Conservation (phyloP, 2,888 invertebrate species). For the Pandemis cinnamomeana region DNA sequence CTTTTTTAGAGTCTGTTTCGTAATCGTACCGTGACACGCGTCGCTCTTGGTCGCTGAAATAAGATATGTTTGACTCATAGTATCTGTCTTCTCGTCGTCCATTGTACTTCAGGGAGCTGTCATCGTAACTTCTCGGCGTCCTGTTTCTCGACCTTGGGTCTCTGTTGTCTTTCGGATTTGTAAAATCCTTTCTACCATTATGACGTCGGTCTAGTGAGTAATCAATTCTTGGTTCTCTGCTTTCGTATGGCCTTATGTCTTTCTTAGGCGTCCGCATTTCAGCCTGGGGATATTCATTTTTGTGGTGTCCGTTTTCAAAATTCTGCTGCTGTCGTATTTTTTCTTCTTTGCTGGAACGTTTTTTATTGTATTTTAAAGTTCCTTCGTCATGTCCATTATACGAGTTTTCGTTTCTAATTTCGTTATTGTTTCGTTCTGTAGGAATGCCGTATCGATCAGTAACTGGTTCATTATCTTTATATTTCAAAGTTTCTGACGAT, state of each 20-base stretch:
- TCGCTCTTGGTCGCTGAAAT: slow-evolving; percentile 77
- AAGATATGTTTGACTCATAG: slow-evolving; percentile 78
- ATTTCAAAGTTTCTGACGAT: slow-evolving; percentile 80
- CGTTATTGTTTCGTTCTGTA: slow-evolving; percentile 72
- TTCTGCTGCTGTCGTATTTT: slow-evolving; percentile 65
- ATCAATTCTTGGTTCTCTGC: slow-evolving; percentile 75
- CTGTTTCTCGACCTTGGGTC: slow-evolving; percentile 66
- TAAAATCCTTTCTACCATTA: slow-evolving; percentile 65
- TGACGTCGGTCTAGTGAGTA: slow-evolving; percentile 78
- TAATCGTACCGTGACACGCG: slow-evolving; percentile 76
- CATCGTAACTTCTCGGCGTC: slow-evolving; percentile 76
- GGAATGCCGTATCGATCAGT: slow-evolving; percentile 79
- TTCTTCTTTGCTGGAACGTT: slow-evolving; percentile 74
- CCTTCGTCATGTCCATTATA: slow-evolving; percentile 78
- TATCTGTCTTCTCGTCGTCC: slow-evolving; percentile 76
- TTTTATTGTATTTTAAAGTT: slow-evolving; percentile 77
- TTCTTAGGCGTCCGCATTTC: slow-evolving; percentile 72
- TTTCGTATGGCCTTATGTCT: slow-evolving; percentile 65
- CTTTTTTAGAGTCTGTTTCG: slow-evolving; percentile 82
- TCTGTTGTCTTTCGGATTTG: slow-evolving; percentile 64
- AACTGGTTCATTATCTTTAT: slow-evolving; percentile 75
- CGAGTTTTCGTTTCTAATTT: slow-evolving; percentile 65
- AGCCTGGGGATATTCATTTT: slow-evolving; percentile 73
- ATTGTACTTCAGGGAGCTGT: slow-evolving; percentile 74
- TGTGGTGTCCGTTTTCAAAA: slow-evolving; percentile 68